Base-by-base conservation (phyloP, 2,888 invertebrate genomes). In the Amphipyra tragopoginis region DNA sequence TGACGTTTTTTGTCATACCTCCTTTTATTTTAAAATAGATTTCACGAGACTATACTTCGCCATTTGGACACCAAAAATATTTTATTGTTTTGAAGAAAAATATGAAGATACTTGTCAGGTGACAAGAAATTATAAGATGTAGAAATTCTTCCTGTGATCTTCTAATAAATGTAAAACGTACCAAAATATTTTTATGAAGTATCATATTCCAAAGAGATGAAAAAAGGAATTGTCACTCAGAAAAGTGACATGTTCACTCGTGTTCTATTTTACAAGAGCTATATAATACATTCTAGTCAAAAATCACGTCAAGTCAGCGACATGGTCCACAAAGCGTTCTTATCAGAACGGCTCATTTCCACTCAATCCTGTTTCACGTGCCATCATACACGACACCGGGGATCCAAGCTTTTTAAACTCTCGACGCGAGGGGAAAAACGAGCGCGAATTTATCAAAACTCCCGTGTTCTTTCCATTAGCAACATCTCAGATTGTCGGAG, bases 391-490 rank as follows among this genome's bases (percentile, higher is more conserved):
- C 77, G 82, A 81, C 77, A 81, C 75, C 75, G 70, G 72, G 68
- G 73, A 79, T 82, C 78, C 77, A 63, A 68, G 81, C 83, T 86
- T 89, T 90, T 90, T 87, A 89, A 90, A 89, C 80, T 82, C 82
- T 69, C 62, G 60, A 62, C 49, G 74, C 72, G 74, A 80, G 81
- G 86, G 85, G 84, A 81, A 82, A 84, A 88, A 88, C 82, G 87
- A 86, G 85, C 77, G 68, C 54, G 76, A 85, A 92, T 92, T 92
- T 92, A 91, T 93, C 90, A 93, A 92, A 88, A 90, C 85, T 85
- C 90, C 82, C 87, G 88, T 90, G 90, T 92, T 92, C 90, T 88
- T 92, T 90, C 88, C 93, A 93, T 94, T 93, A 93, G 89, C 86
- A 86, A 77, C 90, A 86, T 92, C 92, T 92, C 90, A 90, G 92